phyloP scores from a whole-genome alignment of 2,888 invertebrate species.

The Stenodera caucasica region DNA sequence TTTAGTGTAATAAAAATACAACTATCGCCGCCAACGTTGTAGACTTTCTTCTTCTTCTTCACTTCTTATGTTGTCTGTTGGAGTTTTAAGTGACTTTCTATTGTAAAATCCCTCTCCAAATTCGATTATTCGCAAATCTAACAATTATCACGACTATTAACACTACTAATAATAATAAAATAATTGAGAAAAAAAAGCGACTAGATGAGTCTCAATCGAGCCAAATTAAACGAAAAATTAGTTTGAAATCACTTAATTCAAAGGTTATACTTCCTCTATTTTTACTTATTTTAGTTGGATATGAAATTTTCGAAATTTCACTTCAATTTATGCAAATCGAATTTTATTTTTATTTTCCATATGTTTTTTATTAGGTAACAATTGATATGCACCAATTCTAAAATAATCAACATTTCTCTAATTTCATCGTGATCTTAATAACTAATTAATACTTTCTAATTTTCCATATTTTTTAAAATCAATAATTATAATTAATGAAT shows the following conservation, averaged over 20 bases:
- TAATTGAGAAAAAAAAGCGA: not conserved
- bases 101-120: constrained; percentile 2
- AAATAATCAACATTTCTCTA: not conserved
- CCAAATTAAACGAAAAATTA: not conserved
- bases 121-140: not conserved
- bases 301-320: no score
- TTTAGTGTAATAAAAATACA: no score
- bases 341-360: not conserved
- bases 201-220: not conserved
- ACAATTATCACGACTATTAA: not conserved
- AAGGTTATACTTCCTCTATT: not conserved
- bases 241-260: not conserved
- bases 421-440: not conserved
- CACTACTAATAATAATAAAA: not conserved
- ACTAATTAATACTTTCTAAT: constrained; percentile 4
- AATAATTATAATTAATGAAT: not conserved
- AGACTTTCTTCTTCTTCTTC: constrained; percentile 21
- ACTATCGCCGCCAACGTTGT: not conserved
- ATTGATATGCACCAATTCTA: not conserved
- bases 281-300: no score
- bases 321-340: no score
- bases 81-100: constrained; percentile 20
- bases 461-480: not conserved
- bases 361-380: not conserved
- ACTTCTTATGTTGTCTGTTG: not conserved